Evolutionary conservation across 2,113 vertebrate species (phyloP).

Genomic region (Pyrgilauda ruficollis): DNA sequence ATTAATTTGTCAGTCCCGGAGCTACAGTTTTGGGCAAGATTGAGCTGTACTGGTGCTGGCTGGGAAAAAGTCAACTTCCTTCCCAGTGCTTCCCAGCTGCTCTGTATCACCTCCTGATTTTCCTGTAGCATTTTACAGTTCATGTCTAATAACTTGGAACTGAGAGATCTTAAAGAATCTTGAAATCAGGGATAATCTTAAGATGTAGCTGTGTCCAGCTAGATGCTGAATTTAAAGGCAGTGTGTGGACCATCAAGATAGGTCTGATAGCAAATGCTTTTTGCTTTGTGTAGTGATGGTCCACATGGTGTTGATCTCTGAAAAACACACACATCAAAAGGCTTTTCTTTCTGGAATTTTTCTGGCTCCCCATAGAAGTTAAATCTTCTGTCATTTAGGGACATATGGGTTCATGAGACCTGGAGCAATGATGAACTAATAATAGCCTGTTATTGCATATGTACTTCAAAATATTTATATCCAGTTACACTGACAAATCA

Average conservation of each 20-base stretch:
- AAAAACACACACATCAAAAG: neutral
- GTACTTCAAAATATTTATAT: neutral
- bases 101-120: neutral
- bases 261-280: too few species aligned
- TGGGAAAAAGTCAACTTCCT: neutral
- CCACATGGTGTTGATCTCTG: neutral
- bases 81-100: neutral
- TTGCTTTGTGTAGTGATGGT: neutral
- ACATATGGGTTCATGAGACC: too few species aligned
- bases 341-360: neutral
- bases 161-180: neutral
- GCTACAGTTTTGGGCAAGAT: neutral
- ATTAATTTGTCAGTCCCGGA: neutral
- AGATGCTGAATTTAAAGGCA: neutral
- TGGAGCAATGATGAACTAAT: too few species aligned
- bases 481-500: neutral
- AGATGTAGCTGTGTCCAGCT: neutral
- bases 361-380: neutral
- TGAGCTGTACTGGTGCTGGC: fast-evolving
- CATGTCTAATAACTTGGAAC: neutral
- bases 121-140: neutral
- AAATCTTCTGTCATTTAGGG: too few species aligned
- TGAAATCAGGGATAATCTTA: neutral
- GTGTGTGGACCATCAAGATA: neutral
- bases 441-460: neutral